Evolutionary conservation across 1,140 invertebrate species (phyloP).

Genomic region (Drosophila parvula): DNA sequence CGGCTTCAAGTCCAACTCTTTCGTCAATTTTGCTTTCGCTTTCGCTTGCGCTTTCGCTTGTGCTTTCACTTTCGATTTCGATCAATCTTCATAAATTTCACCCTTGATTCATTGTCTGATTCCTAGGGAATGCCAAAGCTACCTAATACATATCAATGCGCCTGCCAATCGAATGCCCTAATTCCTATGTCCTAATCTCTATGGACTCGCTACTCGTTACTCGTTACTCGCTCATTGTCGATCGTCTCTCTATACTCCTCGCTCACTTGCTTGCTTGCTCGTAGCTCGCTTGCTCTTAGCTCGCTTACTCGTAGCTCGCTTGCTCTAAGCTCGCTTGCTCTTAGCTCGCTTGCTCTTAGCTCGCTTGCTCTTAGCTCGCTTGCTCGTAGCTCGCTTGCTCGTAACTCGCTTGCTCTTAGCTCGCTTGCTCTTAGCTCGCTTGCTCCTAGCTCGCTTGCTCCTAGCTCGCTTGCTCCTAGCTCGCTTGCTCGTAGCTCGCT

Average conservation of each 20-base stretch:
- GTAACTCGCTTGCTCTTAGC: no score
- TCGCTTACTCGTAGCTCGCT: not conserved
- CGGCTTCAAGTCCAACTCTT: slow-evolving; percentile 4
- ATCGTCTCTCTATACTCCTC: not conserved
- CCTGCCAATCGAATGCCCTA: slow-evolving; percentile 34
- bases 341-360: no score
- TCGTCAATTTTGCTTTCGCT: slow-evolving; percentile 2
- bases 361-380: no score
- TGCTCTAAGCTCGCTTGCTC: no score
- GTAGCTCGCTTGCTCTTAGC: not conserved
- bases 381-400: not conserved
- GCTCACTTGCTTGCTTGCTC: not conserved
- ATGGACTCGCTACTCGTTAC: slow-evolving; percentile 3
- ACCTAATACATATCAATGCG: slow-evolving; percentile 30
- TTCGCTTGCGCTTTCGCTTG: not conserved
- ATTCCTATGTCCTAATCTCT: not conserved
- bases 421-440: no score
- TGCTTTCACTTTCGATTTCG: not conserved
- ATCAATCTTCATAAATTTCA: slow-evolving; percentile 38
- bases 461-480: not conserved
- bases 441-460: no score
- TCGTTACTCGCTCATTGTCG: not conserved
- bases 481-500: not conserved
- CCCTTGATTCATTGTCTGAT: slow-evolving; percentile 46
- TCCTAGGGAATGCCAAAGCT: slow-evolving; percentile 38